Evolutionary conservation across 30 jellyfish, hydroid and myxozoan species (phyloP).

Genomic region (Aurelia coerulea): DNA sequence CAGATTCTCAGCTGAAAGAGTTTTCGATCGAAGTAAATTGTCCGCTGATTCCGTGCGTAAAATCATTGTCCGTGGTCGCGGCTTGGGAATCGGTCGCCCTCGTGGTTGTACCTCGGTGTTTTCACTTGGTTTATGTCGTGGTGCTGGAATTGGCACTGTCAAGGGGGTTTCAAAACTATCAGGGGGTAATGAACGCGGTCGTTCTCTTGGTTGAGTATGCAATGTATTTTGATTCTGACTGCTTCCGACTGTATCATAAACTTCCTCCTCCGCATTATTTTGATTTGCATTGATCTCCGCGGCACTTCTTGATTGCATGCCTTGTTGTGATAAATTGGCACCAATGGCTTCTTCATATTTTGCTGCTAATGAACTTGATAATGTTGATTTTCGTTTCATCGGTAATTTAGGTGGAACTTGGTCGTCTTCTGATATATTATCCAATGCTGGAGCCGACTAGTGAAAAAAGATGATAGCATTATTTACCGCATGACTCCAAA

Average conservation of each 20-base stretch:
- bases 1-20: slow-evolving; percentile 61
- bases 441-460: slow-evolving; percentile 98
- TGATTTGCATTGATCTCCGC: slow-evolving; percentile 21
- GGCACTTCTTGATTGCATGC: slow-evolving; percentile 39
- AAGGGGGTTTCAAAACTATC: slow-evolving; percentile 16
- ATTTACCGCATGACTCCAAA: neutral
- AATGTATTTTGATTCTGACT: neutral
- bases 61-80: slow-evolving; percentile 64
- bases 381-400: slow-evolving; percentile 66
- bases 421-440: slow-evolving; percentile 79
- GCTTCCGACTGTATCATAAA: slow-evolving; percentile 12
- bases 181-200: slow-evolving; percentile 66
- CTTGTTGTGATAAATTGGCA: slow-evolving; percentile 38
- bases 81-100: slow-evolving; percentile 66
- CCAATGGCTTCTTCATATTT: slow-evolving; percentile 60
- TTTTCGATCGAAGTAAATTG: slow-evolving; percentile 17
- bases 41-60: slow-evolving; percentile 40
- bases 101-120: neutral
- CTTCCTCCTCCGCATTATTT: neutral
- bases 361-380: slow-evolving; percentile 35
- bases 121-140: neutral
- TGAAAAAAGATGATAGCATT: neutral
- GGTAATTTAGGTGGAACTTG: slow-evolving; percentile 89
- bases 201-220: slow-evolving; percentile 20
- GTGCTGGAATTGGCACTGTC: slow-evolving; percentile 10